Evolutionary conservation across 2,888 invertebrate species (phyloP), one percentile per base, ranked within the genome.

Genomic region (Cynaeus angustus): DNA sequence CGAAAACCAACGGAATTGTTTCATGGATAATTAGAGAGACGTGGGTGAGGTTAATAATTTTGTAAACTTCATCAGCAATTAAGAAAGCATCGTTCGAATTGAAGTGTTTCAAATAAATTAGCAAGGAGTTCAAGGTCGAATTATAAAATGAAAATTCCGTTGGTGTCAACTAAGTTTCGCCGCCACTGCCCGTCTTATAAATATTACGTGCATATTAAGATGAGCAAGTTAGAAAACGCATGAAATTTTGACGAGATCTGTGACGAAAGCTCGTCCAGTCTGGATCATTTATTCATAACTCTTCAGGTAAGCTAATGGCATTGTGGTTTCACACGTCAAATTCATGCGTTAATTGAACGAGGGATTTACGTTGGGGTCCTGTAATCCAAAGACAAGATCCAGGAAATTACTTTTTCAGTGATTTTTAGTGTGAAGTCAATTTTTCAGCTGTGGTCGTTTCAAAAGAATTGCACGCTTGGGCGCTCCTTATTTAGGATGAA

Each of bases 361-460:
- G 41, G 37, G 26, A 56, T 56, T 56, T 41, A 43, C 28, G 53
- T 43, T 7, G 21, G 6, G 6, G 7, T 13, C 8, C 26, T 2
- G 9, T 38, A 16, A 55, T 14, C 26, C 58, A 33, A 59, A 14
- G 45, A 48, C 13, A 48, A 10, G 16, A 48, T 33, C 26, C 28
- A n/a, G 9, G 48, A 28, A 50, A 50, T 50, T 8, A 21, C n/a
- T 28, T 50, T 50, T 50, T 13, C 4, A 46, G 12, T 58, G 9
- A 65, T 33, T 65, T 65, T 53, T 13, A 53, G 53, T 55, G 53
- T 59, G 52, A 67, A 68, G 55, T 68, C 61, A 68, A 68, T 68
- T 68, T 55, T 68, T 62, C 62, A 68, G 48, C 46, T 28, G 46
- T 45, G 43, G 50, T 61, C 12, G 33, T 52, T 64, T 68, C 53